Evolutionary conservation across 2,888 invertebrate genomes (phyloP).

Genomic region (Prostheceraeus crozeri): DNA sequence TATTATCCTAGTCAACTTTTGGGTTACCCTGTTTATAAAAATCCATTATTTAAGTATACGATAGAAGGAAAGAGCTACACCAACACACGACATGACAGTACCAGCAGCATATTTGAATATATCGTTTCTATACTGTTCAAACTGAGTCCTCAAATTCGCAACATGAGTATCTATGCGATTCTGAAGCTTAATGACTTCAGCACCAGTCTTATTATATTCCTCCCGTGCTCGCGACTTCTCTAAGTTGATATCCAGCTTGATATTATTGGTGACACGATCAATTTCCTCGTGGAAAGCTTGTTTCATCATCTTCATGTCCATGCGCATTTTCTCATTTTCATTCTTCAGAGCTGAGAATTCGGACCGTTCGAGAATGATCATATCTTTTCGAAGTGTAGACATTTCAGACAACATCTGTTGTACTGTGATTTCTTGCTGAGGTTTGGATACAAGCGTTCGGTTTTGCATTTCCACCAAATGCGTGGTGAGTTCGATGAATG

Average conservation of each 20-base stretch:
- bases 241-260: slow-evolving; percentile 53
- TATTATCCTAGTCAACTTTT: too few relatives aligned
- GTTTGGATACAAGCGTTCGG: not conserved
- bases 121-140: slow-evolving; percentile 54
- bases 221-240: slow-evolving; percentile 48
- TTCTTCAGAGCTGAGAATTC: slow-evolving; percentile 54
- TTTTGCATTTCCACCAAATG: not conserved
- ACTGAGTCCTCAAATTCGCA: slow-evolving; percentile 50
- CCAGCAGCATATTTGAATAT: slow-evolving; percentile 49
- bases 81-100: slow-evolving; percentile 45
- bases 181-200: slow-evolving; percentile 41
- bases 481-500: too few relatives aligned
- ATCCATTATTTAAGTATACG: slow-evolving; percentile 41
- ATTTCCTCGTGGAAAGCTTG: slow-evolving; percentile 43
- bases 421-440: slow-evolving; percentile 51
- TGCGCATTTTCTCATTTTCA: slow-evolving; percentile 48
- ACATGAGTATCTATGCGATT: slow-evolving; percentile 54
- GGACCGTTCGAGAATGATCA: slow-evolving; percentile 56
- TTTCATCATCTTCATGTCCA: slow-evolving; percentile 14
- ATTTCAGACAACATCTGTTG: slow-evolving; percentile 54
- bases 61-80: slow-evolving; percentile 45
- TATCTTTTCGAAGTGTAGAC: slow-evolving; percentile 52
- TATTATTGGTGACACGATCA: slow-evolving; percentile 39
- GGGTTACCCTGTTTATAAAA: too few relatives aligned
- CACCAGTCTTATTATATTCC: slow-evolving; percentile 35